Conservation (phyloP, 2,888 invertebrate genomes). For the Dichetophora obliterata region DNA sequence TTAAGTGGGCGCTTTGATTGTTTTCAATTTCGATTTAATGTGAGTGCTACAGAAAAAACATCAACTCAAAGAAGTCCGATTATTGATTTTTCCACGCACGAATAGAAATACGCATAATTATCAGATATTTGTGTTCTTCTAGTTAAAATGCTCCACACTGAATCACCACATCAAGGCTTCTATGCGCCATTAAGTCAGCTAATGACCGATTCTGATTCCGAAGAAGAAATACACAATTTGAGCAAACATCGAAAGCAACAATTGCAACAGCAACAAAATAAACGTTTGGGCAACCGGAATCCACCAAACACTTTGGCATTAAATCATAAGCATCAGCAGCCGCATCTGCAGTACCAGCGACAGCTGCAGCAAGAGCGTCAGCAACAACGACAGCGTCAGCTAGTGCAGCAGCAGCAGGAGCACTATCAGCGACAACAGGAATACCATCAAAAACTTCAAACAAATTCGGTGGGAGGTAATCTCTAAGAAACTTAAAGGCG, state of each 20-base stretch:
- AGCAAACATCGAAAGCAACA: conserved; percentile 52
- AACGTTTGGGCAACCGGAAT: conserved; percentile 52
- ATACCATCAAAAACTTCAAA: conserved; percentile 39
- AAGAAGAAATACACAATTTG: conserved; percentile 64
- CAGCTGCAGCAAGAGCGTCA: conserved; percentile 48
- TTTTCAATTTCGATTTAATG: conserved; percentile 22
- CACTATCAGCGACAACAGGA: conserved; percentile 41
- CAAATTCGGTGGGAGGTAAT: not conserved
- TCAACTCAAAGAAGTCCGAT: not conserved
- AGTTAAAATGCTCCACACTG: conserved; percentile 69
- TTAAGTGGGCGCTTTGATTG: not conserved
- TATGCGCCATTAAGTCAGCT: conserved; percentile 85
- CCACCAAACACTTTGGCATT: conserved; percentile 57
- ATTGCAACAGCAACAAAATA: conserved; percentile 50
- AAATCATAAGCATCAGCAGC: conserved; percentile 50
- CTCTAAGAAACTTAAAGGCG: not conserved
- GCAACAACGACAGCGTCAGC: conserved; percentile 47
- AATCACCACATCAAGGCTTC: conserved; percentile 71
- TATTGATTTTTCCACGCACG: conserved; percentile 25
- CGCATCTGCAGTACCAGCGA: conserved; percentile 41
- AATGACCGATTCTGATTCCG: conserved; percentile 78
- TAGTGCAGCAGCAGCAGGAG: conserved; percentile 41
- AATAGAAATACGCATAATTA: not conserved
- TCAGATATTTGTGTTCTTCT: not conserved
- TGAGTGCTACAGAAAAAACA: not conserved